Evolutionary conservation across 2,888 invertebrate species (phyloP).

Genomic region (Lasioglossum oenotherae): DNA sequence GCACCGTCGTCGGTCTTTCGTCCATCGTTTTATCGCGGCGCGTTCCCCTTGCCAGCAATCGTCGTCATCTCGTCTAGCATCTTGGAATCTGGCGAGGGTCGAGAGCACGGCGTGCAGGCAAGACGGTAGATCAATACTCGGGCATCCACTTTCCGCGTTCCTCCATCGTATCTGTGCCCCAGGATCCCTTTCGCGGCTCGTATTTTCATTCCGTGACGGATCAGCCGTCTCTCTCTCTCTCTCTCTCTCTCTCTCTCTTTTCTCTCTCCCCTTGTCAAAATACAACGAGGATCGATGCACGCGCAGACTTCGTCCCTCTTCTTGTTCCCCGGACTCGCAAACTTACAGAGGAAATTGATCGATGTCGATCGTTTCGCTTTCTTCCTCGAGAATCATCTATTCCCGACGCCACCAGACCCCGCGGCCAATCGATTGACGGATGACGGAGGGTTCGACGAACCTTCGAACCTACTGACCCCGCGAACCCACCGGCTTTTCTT

Average conservation of each 20-base stretch:
- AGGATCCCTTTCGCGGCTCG: not conserved
- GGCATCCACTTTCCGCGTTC: constrained; percentile 26
- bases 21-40: constrained; percentile 8
- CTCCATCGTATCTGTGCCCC: not conserved
- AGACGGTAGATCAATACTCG: constrained; percentile 59
- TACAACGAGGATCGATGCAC: constrained; percentile 7
- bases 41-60: constrained; percentile 19
- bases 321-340: not conserved
- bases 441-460: not conserved
- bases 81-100: constrained; percentile 23
- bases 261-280: constrained; percentile 7
- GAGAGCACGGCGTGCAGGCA: constrained; percentile 28
- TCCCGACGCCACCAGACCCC: not conserved
- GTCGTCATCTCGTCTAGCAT: constrained; percentile 28
- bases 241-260: not conserved
- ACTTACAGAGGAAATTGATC: not conserved
- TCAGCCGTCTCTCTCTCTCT: not conserved
- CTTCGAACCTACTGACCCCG: not conserved
- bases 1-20: not conserved
- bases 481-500: not conserved
- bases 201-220: constrained; percentile 38
- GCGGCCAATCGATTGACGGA: not conserved
- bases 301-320: not conserved
- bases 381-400: not conserved
- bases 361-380: constrained; percentile 7